Evolutionary conservation across 2,797 vertebrate species (phyloP), one percentile per base, ranked within the genome.

Genomic region (Trachurus trachurus): DNA sequence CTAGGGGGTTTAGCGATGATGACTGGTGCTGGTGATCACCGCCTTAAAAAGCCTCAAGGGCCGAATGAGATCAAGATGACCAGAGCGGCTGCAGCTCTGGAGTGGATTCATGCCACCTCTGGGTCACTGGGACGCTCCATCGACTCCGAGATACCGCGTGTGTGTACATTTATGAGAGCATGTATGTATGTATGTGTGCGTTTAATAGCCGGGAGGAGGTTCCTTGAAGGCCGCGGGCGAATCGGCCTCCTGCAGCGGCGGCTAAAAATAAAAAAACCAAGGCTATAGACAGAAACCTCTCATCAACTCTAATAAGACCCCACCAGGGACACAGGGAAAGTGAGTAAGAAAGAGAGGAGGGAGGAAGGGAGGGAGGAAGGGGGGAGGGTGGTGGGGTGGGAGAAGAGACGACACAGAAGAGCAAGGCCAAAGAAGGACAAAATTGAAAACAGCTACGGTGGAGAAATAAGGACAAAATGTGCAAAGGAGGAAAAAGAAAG

Each of bases 221-320:
- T 89, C 84, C 90, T 88, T 84, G 71, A 78, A 90, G 84, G 89
- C 91, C 89, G 67, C 45, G 52, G 86, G 89, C 81, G 26, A 82
- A 87, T 67, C 79, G 83, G 83, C 88, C 90, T 84, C 57, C 64
- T 81, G 85, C 86, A 82, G 83, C 56, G 52, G 69, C 77, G 76
- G 70, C 92, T 94, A 94, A 94, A 94, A 94, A 95, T 94, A 94
- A 88, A 93, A 26, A 26, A 26, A 26, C 81, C 83, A 60, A 74
- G 77, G 85, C 88, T 89, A 90, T 83, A 91, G 81, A 90, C 83
- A 89, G 90, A 93, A 92, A 88, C 80, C 89, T 88, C 88, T 91
- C 88, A 90, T 90, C 92, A 91, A 74, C 89, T 93, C 89, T 88
- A 89, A 91, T 90, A 92, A 80, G 84, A 88, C 89, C 87, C 87